Percentiles rank a stretch among this genome's conserved stretches.
Evolutionary conservation across 2,888 invertebrate genomes (phyloP).

Genomic region (Thymelicus lineola): DNA sequence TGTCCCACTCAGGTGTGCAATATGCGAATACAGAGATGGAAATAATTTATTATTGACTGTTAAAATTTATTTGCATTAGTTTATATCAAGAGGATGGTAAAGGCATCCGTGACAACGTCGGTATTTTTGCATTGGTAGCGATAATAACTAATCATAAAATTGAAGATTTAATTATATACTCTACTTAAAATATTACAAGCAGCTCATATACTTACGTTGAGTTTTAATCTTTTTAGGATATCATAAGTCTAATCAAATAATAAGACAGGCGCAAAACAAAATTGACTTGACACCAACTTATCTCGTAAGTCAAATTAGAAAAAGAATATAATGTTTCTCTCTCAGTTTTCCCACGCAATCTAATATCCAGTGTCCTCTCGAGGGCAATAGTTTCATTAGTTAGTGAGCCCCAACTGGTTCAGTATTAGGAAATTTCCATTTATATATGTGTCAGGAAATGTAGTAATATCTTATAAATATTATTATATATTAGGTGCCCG

Average conservation of each 20-base stretch:
- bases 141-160: no score
- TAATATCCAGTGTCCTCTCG: slow-evolving; percentile 7
- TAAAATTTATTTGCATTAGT: no score
- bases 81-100: no score
- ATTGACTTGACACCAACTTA: slow-evolving; percentile 18
- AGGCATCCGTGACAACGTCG: no score
- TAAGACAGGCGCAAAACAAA: neutral
- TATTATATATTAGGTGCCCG: no score
- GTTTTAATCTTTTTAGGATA: no score
- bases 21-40: no score
- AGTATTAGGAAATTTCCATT: slow-evolving; percentile 21
- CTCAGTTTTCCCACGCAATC: slow-evolving; percentile 18
- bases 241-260: neutral
- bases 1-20: neutral
- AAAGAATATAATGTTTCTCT: slow-evolving; percentile 11
- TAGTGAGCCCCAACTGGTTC: slow-evolving; percentile 9
- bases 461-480: neutral
- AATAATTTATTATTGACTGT: no score
- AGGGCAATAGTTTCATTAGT: slow-evolving; percentile 21
- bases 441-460: neutral
- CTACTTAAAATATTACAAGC: no score
- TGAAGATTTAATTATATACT: no score
- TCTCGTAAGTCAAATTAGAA: slow-evolving; percentile 14
- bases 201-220: no score
- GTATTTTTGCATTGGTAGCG: no score